Evolutionary conservation across 2,797 vertebrate species (phyloP).

Genomic region (Alectoris magna): DNA sequence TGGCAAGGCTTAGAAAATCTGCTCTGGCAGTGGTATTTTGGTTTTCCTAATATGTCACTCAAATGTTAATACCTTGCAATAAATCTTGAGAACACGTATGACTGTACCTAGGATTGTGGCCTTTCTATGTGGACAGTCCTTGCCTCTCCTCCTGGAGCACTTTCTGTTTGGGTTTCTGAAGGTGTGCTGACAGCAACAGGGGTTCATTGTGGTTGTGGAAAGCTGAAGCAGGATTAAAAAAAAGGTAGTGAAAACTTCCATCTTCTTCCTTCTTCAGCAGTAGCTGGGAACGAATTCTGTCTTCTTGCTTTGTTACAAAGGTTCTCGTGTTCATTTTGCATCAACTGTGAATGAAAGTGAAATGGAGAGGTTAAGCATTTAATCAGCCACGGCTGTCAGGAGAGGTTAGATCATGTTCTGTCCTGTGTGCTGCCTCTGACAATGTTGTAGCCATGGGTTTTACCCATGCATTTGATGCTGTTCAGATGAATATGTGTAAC

Average conservation of each 20-base stretch:
- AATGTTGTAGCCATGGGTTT: not conserved
- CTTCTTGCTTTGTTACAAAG: not conserved
- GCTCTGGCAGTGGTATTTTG: not conserved
- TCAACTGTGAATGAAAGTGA: conserved; percentile 6
- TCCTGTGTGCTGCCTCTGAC: not conserved
- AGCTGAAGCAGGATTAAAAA: not conserved
- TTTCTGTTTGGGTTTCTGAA: not conserved
- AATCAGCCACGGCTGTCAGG: conserved; percentile 27
- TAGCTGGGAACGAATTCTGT: not conserved
- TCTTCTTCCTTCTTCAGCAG: not conserved
- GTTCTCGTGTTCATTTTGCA: not conserved
- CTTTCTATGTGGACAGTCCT: not conserved
- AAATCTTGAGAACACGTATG: not conserved
- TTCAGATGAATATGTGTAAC: not conserved
- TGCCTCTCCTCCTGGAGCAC: not conserved
- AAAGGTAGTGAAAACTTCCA: not conserved
- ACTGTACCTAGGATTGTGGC: not conserved
- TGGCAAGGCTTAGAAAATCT: not conserved
- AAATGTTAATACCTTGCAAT: not conserved
- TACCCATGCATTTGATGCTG: not conserved
- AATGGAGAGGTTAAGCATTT: conserved; percentile 39
- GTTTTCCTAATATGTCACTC: not conserved
- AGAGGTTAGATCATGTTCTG: not conserved
- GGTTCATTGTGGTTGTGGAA: not conserved
- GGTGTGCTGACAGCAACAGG: not conserved